These are phyloP conservation scores for Epinephelus cyanopodus DNA, from an alignment of 2,113 vertebrate genomes.

Conservation along the genomic window DNA sequence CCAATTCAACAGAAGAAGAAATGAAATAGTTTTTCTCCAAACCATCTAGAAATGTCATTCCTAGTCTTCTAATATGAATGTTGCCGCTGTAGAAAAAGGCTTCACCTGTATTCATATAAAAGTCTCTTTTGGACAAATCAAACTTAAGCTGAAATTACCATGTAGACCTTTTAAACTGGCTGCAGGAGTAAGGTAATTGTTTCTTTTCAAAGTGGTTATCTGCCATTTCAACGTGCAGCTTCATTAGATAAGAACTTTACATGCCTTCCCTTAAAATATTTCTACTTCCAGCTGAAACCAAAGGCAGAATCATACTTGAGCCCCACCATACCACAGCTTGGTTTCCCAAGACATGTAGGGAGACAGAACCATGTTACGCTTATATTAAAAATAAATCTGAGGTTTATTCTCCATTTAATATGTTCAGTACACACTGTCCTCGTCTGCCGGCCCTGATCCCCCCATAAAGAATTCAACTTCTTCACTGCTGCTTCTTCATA, in stretches of 20 bases:
- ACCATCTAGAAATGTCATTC: neutral
- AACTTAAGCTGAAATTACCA: neutral
- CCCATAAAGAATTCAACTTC: constrained; percentile 4
- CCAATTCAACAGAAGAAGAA: constrained; percentile 11
- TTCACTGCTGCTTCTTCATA: neutral
- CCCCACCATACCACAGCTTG: neutral
- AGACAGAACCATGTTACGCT: constrained; percentile 10
- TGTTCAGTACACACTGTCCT: constrained; percentile 37
- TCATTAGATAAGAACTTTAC: neutral
- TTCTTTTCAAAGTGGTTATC: neutral
- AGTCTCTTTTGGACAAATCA: neutral
- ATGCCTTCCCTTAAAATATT: neutral
- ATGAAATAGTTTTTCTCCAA: neutral
- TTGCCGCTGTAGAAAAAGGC: neutral
- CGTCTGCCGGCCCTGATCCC: neutral
- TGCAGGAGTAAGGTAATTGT: neutral
- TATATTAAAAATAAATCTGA: constrained; percentile 50
- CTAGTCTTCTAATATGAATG: neutral
- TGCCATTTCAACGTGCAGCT: neutral
- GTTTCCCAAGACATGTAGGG: neutral
- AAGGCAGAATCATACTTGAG: neutral
- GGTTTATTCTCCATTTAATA: constrained; percentile 39
- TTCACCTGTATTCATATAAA: neutral
- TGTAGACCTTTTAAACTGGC: neutral
- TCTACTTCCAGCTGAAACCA: neutral